Conservation (phyloP, 2,888 invertebrate species). For the Tenthredo scrophulariae region DNA sequence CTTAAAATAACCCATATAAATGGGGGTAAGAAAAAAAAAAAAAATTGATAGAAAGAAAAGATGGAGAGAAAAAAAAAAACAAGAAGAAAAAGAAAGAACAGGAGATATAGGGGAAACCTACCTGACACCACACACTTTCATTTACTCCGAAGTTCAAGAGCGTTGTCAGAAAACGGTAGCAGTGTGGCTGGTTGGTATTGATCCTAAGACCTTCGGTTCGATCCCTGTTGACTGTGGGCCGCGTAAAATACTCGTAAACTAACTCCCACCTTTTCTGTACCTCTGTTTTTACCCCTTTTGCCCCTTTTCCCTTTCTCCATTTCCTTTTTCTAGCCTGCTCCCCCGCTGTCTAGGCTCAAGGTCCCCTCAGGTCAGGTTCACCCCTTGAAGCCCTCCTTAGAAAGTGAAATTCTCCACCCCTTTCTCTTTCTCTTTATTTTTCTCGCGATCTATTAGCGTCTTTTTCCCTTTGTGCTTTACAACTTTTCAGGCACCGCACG, state of each 20-base stretch:
- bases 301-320: not conserved
- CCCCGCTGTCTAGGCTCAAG: constrained; percentile 51
- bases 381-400: constrained; percentile 31
- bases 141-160: constrained; percentile 52
- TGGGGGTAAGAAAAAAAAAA: not conserved
- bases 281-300: not conserved
- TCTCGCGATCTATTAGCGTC: constrained; percentile 1
- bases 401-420: constrained; percentile 37
- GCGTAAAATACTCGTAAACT: constrained; percentile 55
- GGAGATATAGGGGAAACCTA: not conserved
- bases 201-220: constrained; percentile 52
- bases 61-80: too few relatives aligned
- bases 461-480: not conserved
- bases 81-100: not conserved
- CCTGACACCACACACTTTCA: constrained; percentile 29
- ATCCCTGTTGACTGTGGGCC: constrained; percentile 54
- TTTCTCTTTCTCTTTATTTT: not conserved
- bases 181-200: constrained; percentile 51
- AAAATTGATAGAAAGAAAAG: not conserved
- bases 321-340: not conserved
- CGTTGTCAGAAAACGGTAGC: constrained; percentile 49
- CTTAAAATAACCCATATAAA: not conserved
- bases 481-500: not conserved
- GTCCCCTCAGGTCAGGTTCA: constrained; percentile 54
- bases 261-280: constrained; percentile 24